phyloP scores from a whole-genome alignment of 2,797 vertebrate species.

The Microcaecilia unicolor region DNA sequence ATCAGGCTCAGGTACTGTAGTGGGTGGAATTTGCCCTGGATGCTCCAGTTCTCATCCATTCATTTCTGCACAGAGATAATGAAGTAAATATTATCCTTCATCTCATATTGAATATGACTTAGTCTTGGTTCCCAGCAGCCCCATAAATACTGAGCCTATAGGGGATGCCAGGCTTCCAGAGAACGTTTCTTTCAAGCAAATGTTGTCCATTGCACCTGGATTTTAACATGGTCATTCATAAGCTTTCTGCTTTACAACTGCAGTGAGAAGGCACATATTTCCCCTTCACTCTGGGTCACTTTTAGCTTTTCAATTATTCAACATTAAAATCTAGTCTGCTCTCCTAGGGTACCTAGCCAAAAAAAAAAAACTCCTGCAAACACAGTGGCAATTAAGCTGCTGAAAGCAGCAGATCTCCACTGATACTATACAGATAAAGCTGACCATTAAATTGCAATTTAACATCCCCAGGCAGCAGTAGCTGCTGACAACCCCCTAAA shows the following conservation, averaged over 20 bases:
- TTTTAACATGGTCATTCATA: background rate
- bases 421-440: constrained; percentile 58
- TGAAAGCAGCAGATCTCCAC: constrained; percentile 58
- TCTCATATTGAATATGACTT: no score
- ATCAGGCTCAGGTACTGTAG: no score
- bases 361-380: no score
- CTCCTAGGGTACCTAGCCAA: background rate
- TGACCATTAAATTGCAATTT: constrained; percentile 79
- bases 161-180: no score
- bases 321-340: constrained; percentile 3
- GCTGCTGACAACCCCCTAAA: constrained; percentile 65
- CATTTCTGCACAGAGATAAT: no score
- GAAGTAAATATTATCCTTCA: no score
- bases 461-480: constrained; percentile 56
- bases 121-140: no score
- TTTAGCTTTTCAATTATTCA: constrained; percentile 22
- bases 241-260: background rate
- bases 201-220: background rate
- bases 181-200: background rate
- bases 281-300: background rate
- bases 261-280: background rate
- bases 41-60: no score
- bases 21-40: no score
- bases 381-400: constrained; percentile 50
- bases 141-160: no score